Evolutionary conservation across 2,797 vertebrate genomes (phyloP), one percentile per base, ranked within the genome.

Genomic region (Acipenser transmontanus): DNA sequence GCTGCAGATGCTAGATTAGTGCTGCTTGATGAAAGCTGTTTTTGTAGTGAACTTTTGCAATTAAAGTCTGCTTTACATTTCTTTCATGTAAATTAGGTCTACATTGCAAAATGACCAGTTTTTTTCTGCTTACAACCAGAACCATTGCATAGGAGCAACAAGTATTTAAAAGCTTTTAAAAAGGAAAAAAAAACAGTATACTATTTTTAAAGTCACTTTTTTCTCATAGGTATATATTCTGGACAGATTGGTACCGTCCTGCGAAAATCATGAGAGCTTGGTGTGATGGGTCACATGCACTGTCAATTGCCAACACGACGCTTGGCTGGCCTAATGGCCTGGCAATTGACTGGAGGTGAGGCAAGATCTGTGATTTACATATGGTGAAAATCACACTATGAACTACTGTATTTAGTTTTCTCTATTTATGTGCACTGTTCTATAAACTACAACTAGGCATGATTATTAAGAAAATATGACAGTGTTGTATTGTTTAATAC

Each of bases 211-310:
- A 64, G 74, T 62, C 8, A 10, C 63, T 62, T 80, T 63, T 63
- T 70, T 72, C 76, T 61, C 10, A 68, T 85, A 99, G 97, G 49
- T 98, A 95, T 76, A 92, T 99, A 75, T 99, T 98, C 84, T 96
- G 96, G 91, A 97, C 94, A 17, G 95, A 98, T 77, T 99, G 96
- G 97, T 95, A 94, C 72, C 92, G 94, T 63, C 97, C 97, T 47
- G 95, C 97, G 1, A 99, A 98, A 88, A 93, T 99, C 73, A 89
- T 99, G 94, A 91, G 95, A 78, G 93, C 96, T 7, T 98, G 97
- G 97, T 88, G 92, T 8, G 97, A 99, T 69, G 97, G 97, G 72
- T 98, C 97, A 82, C 91, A 95, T 76, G 86, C 92, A 49, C 67
- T 89, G 72, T 89, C 97, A 17, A 91, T 99, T 80, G 91, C 98